Evolutionary conservation across 64 coral and sea anemone species (phyloP), one percentile per base, ranked within the genome.

Genomic region (Pocillopora damicornis): DNA sequence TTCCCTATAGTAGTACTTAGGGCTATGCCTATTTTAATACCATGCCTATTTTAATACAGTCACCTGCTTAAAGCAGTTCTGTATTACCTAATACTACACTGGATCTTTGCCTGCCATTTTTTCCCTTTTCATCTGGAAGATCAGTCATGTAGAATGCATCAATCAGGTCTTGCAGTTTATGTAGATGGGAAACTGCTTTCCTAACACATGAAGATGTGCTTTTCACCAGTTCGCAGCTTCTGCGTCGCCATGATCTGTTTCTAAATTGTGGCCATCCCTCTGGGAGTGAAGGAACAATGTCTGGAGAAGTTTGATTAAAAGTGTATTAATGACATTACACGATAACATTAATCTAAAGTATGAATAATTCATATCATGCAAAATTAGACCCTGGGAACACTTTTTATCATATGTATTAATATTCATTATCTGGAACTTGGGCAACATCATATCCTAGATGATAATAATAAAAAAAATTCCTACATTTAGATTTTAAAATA

Each of bases 151-250:
- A 90, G 9, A 92, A 15, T 37, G 17, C 88, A 86, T 94, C 90
- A 78, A 98, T 37, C 17, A 92, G 65, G 42, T 90, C 87, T 88
- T 95, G 93, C 30, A 98, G 38, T 1, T 92, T 74, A 23, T 98
- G 88, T 17, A 98, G 86, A 90, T 98, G 96, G 34, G 85, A 87
- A 58, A 90, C 82, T 79, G 90, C 96, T 76, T 98, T 98, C 60
- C 93, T 91, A 1, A 98, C 93, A 93, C 96, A 98, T 60, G 96
- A 92, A 15, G 90, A 95, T 23, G 90, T 78, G 61, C 90, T 92
- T 62, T 92, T 92, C 59, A 92, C 90, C 35, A 98, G 78, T n/a
- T 98, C 96, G 66, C 96, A 98, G 67, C 96, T 98, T 73, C 90
- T 80, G 2, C 93, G 93, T 59, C 96, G 87, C 91, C 94, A 90